phyloP scores from a whole-genome alignment of 2,888 invertebrate species.

The Saturnia pavonia region DNA sequence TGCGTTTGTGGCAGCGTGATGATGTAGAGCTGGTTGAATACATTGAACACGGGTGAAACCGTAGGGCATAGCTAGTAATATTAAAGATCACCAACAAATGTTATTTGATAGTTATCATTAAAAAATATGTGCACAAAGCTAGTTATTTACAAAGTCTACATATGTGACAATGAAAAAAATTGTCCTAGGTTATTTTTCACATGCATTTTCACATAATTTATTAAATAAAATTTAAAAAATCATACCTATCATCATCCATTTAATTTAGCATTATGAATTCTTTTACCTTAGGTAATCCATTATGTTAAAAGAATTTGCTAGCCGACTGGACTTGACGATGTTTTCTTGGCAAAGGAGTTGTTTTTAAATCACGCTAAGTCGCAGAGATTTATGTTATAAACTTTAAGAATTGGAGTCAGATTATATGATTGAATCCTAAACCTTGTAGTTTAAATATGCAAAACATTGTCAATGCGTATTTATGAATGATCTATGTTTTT shows the following conservation, averaged over 20 bases:
- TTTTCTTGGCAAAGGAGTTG: constrained; percentile 25
- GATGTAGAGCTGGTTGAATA: too few species aligned
- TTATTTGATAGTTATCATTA: too few species aligned
- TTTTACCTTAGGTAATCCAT: not conserved
- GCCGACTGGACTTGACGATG: constrained; percentile 2
- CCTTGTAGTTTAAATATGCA: too few species aligned
- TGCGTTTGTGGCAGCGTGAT: too few species aligned
- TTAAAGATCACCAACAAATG: too few species aligned
- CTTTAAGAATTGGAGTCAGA: constrained; percentile 5
- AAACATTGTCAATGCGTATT: too few species aligned
- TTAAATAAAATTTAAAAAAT: not conserved
- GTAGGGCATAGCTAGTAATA: too few species aligned
- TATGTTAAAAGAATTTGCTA: not conserved
- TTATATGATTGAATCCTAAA: not conserved
- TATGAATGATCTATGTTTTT: too few species aligned
- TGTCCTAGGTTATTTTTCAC: not conserved
- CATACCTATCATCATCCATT: constrained; percentile 45
- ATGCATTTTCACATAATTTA: not conserved
- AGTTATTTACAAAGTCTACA: not conserved
- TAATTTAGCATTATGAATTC: constrained; percentile 31
- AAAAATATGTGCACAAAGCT: too few species aligned
- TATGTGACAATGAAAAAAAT: not conserved
- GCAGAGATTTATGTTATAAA: constrained; percentile 10
- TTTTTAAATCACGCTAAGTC: constrained; percentile 21
- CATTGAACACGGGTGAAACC: too few species aligned